Percentiles rank a stretch among this genome's conserved stretches.
Conservation (phyloP, 2,113 vertebrate genomes). For the Glaucomys volans region DNA sequence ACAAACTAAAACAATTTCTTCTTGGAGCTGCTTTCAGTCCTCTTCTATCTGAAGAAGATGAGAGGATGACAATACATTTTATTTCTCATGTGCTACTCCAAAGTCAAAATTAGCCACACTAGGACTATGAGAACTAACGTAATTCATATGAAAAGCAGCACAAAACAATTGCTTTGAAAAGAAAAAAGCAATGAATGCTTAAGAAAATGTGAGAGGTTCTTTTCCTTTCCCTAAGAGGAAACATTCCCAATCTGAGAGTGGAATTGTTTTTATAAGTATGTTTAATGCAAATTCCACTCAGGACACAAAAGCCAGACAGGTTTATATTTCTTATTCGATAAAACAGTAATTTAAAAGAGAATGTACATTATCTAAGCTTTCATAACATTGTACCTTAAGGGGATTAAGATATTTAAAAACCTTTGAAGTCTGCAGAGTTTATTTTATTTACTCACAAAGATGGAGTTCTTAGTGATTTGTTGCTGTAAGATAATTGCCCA, state of each 20-base stretch:
- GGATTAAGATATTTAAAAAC: constrained; percentile 67
- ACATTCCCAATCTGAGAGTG: constrained; percentile 46
- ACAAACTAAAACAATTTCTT: constrained; percentile 45
- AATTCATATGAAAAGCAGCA: neutral
- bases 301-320: constrained; percentile 9
- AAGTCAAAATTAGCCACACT: constrained; percentile 23
- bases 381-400: constrained; percentile 55
- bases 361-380: constrained; percentile 62
- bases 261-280: constrained; percentile 52
- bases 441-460: constrained; percentile 69
- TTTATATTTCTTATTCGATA: constrained; percentile 60
- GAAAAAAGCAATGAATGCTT: constrained; percentile 25
- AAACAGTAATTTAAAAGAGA: constrained; percentile 69
- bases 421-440: constrained; percentile 70
- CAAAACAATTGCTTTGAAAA: constrained; percentile 12
- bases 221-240: constrained; percentile 32
- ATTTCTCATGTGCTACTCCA: neutral
- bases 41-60: constrained; percentile 12
- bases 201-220: constrained; percentile 44
- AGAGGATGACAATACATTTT: neutral
- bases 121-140: neutral
- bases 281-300: constrained; percentile 74
- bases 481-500: constrained; percentile 66
- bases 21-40: neutral
- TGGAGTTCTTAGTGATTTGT: constrained; percentile 73